These are phyloP conservation scores for Scaptomyza tumidula DNA, from an alignment of 2,888 invertebrate genomes.

Conservation along the genomic window DNA sequence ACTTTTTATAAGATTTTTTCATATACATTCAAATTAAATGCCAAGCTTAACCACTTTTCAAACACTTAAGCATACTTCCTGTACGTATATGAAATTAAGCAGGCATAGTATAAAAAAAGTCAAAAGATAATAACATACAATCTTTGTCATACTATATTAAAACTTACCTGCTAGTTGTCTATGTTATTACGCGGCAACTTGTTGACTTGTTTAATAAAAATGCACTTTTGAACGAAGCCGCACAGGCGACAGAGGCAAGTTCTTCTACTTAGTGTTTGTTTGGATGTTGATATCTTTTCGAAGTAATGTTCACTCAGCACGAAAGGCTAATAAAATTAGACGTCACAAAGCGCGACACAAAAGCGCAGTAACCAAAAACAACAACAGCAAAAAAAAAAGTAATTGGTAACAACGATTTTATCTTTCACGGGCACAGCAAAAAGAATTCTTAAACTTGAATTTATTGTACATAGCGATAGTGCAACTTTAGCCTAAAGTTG, in stretches of 20 bases:
- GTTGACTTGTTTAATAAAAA: conserved; percentile 75
- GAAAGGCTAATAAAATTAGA: conserved; percentile 51
- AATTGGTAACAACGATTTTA: conserved; percentile 17
- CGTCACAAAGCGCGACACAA: conserved; percentile 33
- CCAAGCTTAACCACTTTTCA: conserved; percentile 13
- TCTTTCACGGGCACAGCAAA: conserved; percentile 29
- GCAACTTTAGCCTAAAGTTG: conserved; percentile 13
- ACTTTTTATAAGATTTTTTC: neutral
- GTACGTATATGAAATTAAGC: conserved; percentile 10
- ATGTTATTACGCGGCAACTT: conserved; percentile 66
- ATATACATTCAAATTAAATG: neutral
- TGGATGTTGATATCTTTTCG: conserved; percentile 36
- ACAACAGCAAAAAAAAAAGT: neutral
- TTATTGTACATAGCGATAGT: too few species aligned
- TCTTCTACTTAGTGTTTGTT: conserved; percentile 56
- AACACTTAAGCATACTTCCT: conserved; percentile 32
- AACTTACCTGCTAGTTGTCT: conserved; percentile 63
- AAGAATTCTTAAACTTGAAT: conserved; percentile 24
- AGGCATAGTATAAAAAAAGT: conserved; percentile 1
- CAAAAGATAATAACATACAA: conserved; percentile 9
- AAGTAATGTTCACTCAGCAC: conserved; percentile 62
- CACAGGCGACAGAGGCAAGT: conserved; percentile 35
- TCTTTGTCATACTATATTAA: conserved; percentile 31
- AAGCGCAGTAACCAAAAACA: conserved; percentile 3
- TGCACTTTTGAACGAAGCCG: conserved; percentile 52